These are phyloP conservation scores for Gallinago solitaria DNA, from an alignment of 2,797 vertebrate genomes.

Conservation along the genomic window DNA sequence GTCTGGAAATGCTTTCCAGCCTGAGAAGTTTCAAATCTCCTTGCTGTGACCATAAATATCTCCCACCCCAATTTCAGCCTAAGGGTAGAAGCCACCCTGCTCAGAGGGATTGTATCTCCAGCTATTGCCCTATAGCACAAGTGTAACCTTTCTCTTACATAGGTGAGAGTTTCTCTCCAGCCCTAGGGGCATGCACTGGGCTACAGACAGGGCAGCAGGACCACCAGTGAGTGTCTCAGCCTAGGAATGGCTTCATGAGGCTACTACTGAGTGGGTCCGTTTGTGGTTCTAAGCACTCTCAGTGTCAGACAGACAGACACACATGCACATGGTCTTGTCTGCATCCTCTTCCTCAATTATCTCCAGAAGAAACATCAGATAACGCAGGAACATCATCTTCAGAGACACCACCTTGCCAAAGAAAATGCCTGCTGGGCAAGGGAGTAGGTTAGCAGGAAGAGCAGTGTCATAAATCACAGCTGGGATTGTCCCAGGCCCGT, in stretches of 20 bases:
- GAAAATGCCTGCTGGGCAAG: background rate
- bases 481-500: background rate
- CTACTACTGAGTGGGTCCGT: background rate
- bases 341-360: background rate
- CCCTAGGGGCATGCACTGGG: background rate
- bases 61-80: background rate
- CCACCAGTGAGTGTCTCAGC: background rate
- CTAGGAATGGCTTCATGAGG: background rate
- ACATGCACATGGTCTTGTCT: rapidly evolving
- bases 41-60: background rate
- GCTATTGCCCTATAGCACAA: background rate
- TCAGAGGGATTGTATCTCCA: background rate
- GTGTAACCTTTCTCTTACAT: background rate
- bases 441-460: background rate
- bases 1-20: background rate
- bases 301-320: background rate
- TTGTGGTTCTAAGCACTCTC: background rate
- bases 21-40: background rate
- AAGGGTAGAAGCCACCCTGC: background rate
- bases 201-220: background rate
- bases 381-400: background rate
- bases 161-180: background rate
- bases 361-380: background rate
- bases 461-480: background rate
- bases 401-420: background rate